Percentiles rank a stretch among this genome's conserved stretches.
phyloP scores from a whole-genome alignment of 2,113 vertebrate genomes.

The Embiotoca jacksoni region DNA sequence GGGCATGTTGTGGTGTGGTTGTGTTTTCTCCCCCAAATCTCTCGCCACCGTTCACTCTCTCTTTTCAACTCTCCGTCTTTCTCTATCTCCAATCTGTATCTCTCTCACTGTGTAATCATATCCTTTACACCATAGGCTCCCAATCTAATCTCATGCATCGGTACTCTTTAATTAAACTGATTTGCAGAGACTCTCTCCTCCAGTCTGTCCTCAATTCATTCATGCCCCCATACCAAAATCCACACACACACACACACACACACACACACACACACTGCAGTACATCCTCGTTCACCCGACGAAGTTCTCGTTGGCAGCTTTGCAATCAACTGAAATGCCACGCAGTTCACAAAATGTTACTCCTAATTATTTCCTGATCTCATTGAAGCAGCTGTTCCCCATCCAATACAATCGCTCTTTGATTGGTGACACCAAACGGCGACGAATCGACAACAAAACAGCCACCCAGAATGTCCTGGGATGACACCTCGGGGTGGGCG shows the following conservation, averaged over 20 bases:
- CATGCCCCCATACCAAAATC: slow-evolving; percentile 45
- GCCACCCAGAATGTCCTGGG: slow-evolving; percentile 16
- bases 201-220: slow-evolving; percentile 73
- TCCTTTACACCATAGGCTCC: slow-evolving; percentile 80
- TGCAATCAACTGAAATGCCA: slow-evolving; percentile 73
- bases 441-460: slow-evolving; percentile 25
- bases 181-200: slow-evolving; percentile 75
- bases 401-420: slow-evolving; percentile 38
- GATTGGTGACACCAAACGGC: slow-evolving; percentile 48
- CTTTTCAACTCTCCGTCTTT: slow-evolving; percentile 14
- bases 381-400: slow-evolving; percentile 58
- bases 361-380: slow-evolving; percentile 67
- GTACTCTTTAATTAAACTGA: slow-evolving; percentile 87
- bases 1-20: slow-evolving; percentile 22
- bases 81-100: slow-evolving; percentile 47
- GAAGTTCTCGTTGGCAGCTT: slow-evolving; percentile 37
- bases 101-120: slow-evolving; percentile 76
- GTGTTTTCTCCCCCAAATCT: slow-evolving; percentile 22
- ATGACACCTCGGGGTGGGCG: slow-evolving; percentile 24
- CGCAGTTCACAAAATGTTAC: slow-evolving; percentile 54
- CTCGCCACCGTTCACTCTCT: background rate
- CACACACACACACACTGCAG: slow-evolving; percentile 5
- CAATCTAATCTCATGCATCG: slow-evolving; percentile 86
- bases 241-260: slow-evolving; percentile 13
- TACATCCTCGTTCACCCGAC: slow-evolving; percentile 31